Conservation (phyloP, 2,113 vertebrate genomes). For the Gymnarchus niloticus region DNA sequence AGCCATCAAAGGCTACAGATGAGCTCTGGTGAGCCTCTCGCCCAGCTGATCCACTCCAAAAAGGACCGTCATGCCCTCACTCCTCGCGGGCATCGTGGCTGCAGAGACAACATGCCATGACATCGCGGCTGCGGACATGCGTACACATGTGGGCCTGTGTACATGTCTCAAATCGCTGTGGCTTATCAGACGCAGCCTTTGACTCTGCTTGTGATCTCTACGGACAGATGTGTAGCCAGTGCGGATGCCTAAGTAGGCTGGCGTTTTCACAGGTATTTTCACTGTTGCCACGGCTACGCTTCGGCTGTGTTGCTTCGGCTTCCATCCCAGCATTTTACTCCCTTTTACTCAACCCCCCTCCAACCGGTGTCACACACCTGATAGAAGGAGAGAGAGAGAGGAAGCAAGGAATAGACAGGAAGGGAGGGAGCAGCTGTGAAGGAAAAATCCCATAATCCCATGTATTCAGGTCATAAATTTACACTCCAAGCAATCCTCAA, state of each 20-base stretch:
- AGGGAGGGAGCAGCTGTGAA: not conserved
- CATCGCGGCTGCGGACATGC: not conserved
- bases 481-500: not conserved
- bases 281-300: not conserved
- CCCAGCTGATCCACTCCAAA: slow-evolving; percentile 40
- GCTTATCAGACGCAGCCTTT: not conserved
- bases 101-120: not conserved
- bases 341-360: not conserved
- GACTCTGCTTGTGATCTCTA: not conserved
- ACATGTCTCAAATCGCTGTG: too few relatives aligned
- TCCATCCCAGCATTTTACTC: not conserved
- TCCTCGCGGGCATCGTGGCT: not conserved
- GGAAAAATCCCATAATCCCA: not conserved
- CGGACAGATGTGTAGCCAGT: not conserved
- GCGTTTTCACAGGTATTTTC: not conserved
- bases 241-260: not conserved
- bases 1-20: slow-evolving; percentile 61
- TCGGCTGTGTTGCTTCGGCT: not conserved
- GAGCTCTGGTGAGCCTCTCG: slow-evolving; percentile 56
- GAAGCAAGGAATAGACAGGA: not conserved
- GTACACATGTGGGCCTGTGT: not conserved
- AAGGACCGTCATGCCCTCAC: slow-evolving; percentile 30
- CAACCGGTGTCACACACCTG: not conserved
- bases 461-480: not conserved
- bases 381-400: not conserved